Evolutionary conservation across 2,888 invertebrate species (phyloP), one percentile per base, ranked within the genome.

Genomic region (Stenchaetothrips biformis): DNA sequence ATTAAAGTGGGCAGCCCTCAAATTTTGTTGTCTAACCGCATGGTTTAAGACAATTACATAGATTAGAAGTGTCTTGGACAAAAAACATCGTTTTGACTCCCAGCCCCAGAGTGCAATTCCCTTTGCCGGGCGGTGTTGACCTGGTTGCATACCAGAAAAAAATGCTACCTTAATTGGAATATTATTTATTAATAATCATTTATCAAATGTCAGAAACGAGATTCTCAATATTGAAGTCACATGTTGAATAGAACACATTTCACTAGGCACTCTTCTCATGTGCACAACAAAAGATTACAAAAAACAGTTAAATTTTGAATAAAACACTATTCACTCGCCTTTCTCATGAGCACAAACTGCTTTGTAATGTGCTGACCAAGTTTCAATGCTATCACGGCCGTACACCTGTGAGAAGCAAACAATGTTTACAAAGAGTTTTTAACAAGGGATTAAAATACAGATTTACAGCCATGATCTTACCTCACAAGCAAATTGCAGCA

Each of bases 401-500:
- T 74, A 74, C 21, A 74, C 7, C 67, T 74, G 25, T 7, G 25
- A 78, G 37, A 79, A 16, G 47, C 37, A 37, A 37, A 37, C 37
- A 37, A 1, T 1, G 37, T 37, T 37, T 37, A 37, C 37, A 37
- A 37, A 37, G 2, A 4, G 4, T 37, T 37, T 1, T 37, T 37
- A 37, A 37, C 2, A 37, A 4, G 37, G 37, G 4, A 37, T 25
- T 25, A 21, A 25, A n/a, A 25, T 7, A 2, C 1, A 74, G 11
- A 74, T 7, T 1, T 25, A 74, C 37, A 37, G 37, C 37, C 37
- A 37, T 37, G 37, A 37, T 79, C 62, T 83, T 86, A 90, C 90
- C 86, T 88, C 84, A 0, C 89, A 89, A 83, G 90, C 86, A 85
- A 90, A 90, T 47, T 89, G 86, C 16, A 91, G 85, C 2, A 90